Percentiles rank a stretch among this genome's conserved stretches.
These are phyloP conservation scores for Artibeus jamaicensis DNA, from an alignment of 2,797 vertebrate species.

Conservation along the genomic window DNA sequence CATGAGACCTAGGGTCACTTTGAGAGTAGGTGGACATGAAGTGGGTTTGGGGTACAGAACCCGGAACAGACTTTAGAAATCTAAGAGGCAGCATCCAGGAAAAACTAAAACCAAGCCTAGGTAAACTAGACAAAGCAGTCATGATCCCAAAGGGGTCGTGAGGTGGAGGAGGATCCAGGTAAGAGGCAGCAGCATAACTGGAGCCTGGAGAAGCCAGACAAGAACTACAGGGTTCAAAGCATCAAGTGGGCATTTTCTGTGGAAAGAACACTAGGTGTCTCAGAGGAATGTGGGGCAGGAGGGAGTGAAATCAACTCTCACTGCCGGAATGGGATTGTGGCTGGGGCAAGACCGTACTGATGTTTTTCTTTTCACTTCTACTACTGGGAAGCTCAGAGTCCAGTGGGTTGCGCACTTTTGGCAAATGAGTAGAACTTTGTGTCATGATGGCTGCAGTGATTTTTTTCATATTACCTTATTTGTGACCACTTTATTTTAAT, in stretches of 20 bases:
- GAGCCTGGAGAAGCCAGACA: not conserved
- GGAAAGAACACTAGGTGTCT: not conserved
- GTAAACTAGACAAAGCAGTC: not conserved
- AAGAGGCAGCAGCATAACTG: not conserved
- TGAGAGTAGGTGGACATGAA: not conserved
- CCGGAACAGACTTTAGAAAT: not conserved
- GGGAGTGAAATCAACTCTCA: not conserved
- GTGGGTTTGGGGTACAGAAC: not conserved
- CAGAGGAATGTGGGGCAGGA: not conserved
- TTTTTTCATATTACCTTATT: not conserved
- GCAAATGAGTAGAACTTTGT: not conserved
- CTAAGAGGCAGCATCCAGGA: not conserved
- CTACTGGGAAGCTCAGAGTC: not conserved
- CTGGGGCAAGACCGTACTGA: not conserved
- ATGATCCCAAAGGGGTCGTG: not conserved
- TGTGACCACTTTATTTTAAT: not conserved
- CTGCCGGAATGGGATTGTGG: not conserved
- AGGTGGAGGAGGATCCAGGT: not conserved
- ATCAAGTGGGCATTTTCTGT: not conserved
- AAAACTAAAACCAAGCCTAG: not conserved
- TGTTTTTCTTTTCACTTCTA: slow-evolving; percentile 3
- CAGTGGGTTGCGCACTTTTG: not conserved
- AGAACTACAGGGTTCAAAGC: not conserved
- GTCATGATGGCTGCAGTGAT: not conserved
- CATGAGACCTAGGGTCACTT: not conserved